Percentiles rank a stretch among this genome's conserved stretches.
These are phyloP conservation scores for Plutella xylostella DNA, from an alignment of 2,888 invertebrate genomes.

Conservation along the genomic window DNA sequence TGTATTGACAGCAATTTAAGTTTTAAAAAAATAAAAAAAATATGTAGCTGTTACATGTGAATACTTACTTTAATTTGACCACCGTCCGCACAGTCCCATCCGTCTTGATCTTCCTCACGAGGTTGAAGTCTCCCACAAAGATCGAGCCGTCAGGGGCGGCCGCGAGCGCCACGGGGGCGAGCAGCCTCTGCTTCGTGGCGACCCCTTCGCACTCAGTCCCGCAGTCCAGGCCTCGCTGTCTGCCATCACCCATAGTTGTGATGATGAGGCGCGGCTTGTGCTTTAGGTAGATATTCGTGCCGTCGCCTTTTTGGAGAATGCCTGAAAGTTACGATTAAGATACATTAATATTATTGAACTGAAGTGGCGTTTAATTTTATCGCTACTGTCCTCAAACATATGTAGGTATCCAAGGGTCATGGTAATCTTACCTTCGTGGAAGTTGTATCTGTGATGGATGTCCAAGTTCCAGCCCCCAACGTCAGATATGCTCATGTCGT, in stretches of 20 bases:
- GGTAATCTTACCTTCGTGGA: slow-evolving; percentile 90
- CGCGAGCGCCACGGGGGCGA: slow-evolving; percentile 94
- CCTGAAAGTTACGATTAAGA: slow-evolving; percentile 59
- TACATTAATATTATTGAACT: neutral
- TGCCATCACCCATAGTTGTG: slow-evolving; percentile 92
- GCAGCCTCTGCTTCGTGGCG: slow-evolving; percentile 81
- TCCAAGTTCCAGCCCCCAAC: slow-evolving; percentile 98
- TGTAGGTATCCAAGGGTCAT: too few relatives aligned
- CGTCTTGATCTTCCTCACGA: slow-evolving; percentile 87
- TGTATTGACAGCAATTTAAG: too few relatives aligned
- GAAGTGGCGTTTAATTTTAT: neutral
- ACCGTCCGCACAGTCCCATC: slow-evolving; percentile 86
- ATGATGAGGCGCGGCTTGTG: slow-evolving; percentile 92
- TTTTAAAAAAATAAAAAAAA: too few relatives aligned
- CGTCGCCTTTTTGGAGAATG: slow-evolving; percentile 97
- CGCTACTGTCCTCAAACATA: too few relatives aligned
- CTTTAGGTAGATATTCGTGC: slow-evolving; percentile 93
- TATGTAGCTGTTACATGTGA: too few relatives aligned
- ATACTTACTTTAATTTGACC: slow-evolving; percentile 82
- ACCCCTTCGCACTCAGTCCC: slow-evolving; percentile 80
- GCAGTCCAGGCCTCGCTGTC: slow-evolving; percentile 89
- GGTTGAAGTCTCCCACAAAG: slow-evolving; percentile 96
- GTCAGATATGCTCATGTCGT: slow-evolving; percentile 96
- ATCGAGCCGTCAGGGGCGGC: slow-evolving; percentile 93
- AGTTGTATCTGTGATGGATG: slow-evolving; percentile 97